phyloP scores from a whole-genome alignment of 2,888 invertebrate species.

The Megalurothrips usitatus region DNA sequence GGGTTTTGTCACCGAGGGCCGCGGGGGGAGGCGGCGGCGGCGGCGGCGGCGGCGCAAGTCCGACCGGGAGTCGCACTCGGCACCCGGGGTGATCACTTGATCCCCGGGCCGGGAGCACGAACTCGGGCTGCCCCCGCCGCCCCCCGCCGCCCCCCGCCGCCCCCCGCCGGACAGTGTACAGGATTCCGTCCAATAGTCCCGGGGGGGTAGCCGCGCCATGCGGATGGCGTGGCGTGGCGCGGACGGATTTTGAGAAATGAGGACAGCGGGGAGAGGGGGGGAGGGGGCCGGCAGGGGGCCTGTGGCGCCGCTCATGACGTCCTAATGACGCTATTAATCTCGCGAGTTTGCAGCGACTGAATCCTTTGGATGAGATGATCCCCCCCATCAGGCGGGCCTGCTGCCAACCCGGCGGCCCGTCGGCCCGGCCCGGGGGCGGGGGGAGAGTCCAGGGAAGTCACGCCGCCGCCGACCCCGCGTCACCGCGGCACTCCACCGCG shows the following conservation, averaged over 20 bases:
- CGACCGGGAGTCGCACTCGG: neutral
- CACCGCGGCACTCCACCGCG: no score
- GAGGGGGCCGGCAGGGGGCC: neutral
- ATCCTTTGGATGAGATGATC: neutral
- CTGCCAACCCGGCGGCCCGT: neutral
- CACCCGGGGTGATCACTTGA: neutral
- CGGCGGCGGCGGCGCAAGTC: no score
- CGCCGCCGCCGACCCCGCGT: neutral
- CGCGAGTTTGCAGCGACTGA: slow-evolving; percentile 1
- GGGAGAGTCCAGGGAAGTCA: neutral
- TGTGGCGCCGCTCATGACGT: slow-evolving; percentile 21
- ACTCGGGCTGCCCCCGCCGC: neutral
- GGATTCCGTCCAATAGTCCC: no score
- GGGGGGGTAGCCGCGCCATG: no score
- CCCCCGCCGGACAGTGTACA: neutral
- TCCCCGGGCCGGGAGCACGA: neutral
- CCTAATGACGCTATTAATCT: slow-evolving; percentile 25
- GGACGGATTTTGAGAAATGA: slow-evolving; percentile 17
- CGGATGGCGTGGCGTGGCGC: neutral
- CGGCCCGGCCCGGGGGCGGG: no score
- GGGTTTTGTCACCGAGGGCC: no score
- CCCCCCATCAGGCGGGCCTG: neutral
- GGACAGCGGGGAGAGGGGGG: neutral
- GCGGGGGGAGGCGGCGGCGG: no score
- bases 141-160: no score